Percentiles rank a stretch among this genome's conserved stretches.
Evolutionary conservation across 2,113 vertebrate genomes (phyloP).

Genomic region (Fregetta grallaria): DNA sequence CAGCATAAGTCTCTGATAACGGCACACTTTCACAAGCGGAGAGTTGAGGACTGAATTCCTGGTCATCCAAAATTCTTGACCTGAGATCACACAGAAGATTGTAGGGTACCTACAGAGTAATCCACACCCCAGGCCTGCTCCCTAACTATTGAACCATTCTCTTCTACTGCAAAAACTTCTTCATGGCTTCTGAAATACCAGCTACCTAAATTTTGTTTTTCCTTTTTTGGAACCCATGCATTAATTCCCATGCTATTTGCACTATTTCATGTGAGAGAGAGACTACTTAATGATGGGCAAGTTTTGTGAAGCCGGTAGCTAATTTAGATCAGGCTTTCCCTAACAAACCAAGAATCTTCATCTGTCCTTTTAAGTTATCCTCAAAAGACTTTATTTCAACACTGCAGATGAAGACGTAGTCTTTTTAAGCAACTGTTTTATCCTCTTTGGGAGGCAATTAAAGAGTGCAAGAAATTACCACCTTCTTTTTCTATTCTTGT

Average conservation of each 20-base stretch:
- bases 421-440: slow-evolving; percentile 53
- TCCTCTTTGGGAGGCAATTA: slow-evolving; percentile 69
- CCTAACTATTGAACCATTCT: rapidly evolving
- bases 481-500: slow-evolving; percentile 55
- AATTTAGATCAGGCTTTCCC: slow-evolving; percentile 47
- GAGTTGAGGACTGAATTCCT: not conserved
- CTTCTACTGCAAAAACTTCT: no score
- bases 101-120: not conserved
- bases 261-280: not conserved
- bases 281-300: slow-evolving; percentile 43
- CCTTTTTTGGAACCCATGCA: not conserved
- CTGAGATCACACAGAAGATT: not conserved
- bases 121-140: not conserved
- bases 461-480: slow-evolving; percentile 51
- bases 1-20: rapidly evolving
- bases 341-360: slow-evolving; percentile 46
- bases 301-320: slow-evolving; percentile 28
- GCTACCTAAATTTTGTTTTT: not conserved
- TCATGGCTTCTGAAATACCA: not conserved
- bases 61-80: not conserved
- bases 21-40: not conserved
- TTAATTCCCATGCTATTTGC: not conserved
- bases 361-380: slow-evolving; percentile 65
- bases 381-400: slow-evolving; percentile 56
- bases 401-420: not conserved